Evolutionary conservation across 1,140 invertebrate genomes (phyloP).

Genomic region (Luehdorfia chinensis): DNA sequence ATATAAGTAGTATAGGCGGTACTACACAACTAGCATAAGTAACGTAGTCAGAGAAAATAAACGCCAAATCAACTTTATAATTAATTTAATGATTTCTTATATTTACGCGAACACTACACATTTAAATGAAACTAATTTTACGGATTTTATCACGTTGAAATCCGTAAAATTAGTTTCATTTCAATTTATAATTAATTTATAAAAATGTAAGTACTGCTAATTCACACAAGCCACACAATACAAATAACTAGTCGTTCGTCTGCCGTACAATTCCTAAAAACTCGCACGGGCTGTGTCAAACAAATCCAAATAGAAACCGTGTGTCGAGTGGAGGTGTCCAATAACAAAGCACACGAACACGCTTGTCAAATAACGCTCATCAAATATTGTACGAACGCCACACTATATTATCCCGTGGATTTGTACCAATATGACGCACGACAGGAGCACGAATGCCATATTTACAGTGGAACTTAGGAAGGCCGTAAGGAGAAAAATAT

Average conservation of each 20-base stretch:
- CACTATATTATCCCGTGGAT: conserved; percentile 56
- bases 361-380: conserved; percentile 64
- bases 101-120: too few relatives aligned
- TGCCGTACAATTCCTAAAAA: conserved; percentile 40
- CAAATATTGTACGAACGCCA: conserved; percentile 65
- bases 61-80: too few relatives aligned
- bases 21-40: too few relatives aligned
- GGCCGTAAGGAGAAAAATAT: conserved; percentile 50
- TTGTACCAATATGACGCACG: conserved; percentile 48
- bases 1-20: too few relatives aligned
- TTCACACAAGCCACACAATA: conserved; percentile 34
- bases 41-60: too few relatives aligned
- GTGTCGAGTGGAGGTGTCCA: conserved; percentile 58
- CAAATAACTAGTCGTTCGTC: conserved; percentile 37
- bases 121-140: too few relatives aligned
- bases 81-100: too few relatives aligned
- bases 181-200: too few relatives aligned
- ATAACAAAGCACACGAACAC: conserved; percentile 67
- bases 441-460: conserved; percentile 51
- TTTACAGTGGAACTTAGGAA: conserved; percentile 58
- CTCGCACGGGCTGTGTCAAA: conserved; percentile 40
- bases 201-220: too few relatives aligned
- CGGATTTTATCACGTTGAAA: background rate
- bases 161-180: conserved; percentile 16
- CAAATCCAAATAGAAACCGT: conserved; percentile 59